These are phyloP conservation scores for Drosophila setosimentum DNA, from an alignment of 2,888 invertebrate genomes.

Conservation along the genomic window DNA sequence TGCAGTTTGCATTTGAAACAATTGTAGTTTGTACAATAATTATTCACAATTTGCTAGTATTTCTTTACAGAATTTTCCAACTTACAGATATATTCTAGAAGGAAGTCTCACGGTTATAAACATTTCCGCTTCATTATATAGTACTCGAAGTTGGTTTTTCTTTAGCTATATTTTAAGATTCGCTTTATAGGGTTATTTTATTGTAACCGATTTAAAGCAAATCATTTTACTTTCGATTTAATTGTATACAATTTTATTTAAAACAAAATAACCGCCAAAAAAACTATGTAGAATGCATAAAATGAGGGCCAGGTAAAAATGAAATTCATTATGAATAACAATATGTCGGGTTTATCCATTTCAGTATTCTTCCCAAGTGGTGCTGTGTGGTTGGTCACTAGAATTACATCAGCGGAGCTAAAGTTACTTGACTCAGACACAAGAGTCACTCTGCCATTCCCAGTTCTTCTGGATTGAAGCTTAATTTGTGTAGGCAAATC, in stretches of 20 bases:
- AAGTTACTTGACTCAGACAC: background rate
- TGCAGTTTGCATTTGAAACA: background rate
- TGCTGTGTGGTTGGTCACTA: background rate
- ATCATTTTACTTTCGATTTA: background rate
- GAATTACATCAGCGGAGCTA: background rate
- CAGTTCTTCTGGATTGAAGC: background rate
- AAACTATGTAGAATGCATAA: conserved; percentile 45
- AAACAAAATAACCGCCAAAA: conserved; percentile 32
- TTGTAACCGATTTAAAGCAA: background rate
- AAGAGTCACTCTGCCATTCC: background rate
- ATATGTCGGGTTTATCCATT: no score
- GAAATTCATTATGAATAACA: background rate
- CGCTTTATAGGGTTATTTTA: background rate
- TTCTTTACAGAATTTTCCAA: background rate
- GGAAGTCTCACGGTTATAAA: background rate
- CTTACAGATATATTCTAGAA: background rate
- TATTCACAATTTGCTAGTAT: background rate
- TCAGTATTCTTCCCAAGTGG: no score
- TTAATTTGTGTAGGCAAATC: background rate
- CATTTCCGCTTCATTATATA: background rate
- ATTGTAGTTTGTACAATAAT: no score
- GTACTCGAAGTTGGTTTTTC: background rate
- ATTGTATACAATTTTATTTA: background rate
- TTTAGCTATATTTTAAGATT: background rate
- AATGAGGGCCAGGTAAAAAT: conserved; percentile 24